A percentile compares a stretch with the other conserved stretches of the same genome.
These are phyloP conservation scores for Lithobates sylvaticus DNA, from an alignment of 2,797 vertebrate species.

Conservation along the genomic window DNA sequence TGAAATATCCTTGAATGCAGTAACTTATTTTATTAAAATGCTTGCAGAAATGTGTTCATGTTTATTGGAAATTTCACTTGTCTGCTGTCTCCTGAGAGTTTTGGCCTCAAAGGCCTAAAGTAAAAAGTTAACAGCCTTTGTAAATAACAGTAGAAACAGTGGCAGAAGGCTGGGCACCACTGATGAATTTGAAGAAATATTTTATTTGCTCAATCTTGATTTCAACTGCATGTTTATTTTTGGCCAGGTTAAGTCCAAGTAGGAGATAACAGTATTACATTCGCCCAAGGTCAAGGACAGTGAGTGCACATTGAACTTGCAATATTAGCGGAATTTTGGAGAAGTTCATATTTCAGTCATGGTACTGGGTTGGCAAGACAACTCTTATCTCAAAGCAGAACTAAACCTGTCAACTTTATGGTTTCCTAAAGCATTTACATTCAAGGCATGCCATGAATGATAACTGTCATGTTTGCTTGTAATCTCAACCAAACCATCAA, in stretches of 20 bases:
- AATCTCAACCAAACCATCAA: too few relatives aligned
- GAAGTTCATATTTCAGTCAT: too few relatives aligned
- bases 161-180: not conserved
- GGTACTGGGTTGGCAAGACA: too few relatives aligned
- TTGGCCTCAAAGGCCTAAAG: not conserved
- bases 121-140: not conserved
- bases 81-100: not conserved
- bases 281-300: not conserved
- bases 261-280: not conserved
- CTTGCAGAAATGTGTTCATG: conserved; percentile 4
- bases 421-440: too few relatives aligned
- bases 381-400: too few relatives aligned
- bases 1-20: conserved; percentile 18
- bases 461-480: too few relatives aligned
- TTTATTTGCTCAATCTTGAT: not conserved
- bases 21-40: conserved; percentile 34
- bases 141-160: not conserved
- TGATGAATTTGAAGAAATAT: not conserved
- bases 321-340: too few relatives aligned
- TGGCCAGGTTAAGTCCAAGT: not conserved
- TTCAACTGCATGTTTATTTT: not conserved
- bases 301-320: too few relatives aligned
- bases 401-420: too few relatives aligned
- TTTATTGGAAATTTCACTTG: not conserved
- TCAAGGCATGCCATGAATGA: too few relatives aligned